Conservation (phyloP, 2,797 vertebrate species). For the Pterois miles region DNA sequence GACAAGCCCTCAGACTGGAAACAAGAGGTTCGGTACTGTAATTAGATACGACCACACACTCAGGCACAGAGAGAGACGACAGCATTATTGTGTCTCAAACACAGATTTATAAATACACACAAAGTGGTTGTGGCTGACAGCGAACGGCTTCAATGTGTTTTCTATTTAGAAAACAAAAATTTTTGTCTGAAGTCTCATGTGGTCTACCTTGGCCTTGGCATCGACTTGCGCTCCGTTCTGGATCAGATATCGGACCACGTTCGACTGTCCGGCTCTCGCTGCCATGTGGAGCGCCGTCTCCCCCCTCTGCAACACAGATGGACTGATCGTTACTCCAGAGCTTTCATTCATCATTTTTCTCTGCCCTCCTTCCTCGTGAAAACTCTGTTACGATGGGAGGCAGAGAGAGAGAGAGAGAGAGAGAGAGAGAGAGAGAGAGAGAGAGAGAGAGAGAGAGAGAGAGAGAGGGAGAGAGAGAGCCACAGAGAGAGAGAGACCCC, state of each 20-base stretch:
- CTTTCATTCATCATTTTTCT: neutral
- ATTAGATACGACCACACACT: neutral
- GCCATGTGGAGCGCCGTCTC: slow-evolving; percentile 99
- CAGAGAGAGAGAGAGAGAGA: neutral
- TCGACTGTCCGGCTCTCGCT: slow-evolving; percentile 93
- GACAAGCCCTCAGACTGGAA: neutral
- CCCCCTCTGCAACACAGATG: slow-evolving; percentile 86
- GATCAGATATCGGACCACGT: slow-evolving; percentile 94
- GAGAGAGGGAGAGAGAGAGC: slow-evolving; percentile 1
- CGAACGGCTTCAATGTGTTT: neutral
- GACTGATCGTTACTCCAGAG: slow-evolving; percentile 19
- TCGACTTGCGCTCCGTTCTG: slow-evolving; percentile 94
- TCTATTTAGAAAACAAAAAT: neutral
- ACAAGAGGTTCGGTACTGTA: neutral
- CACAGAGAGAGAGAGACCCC: slow-evolving; percentile 37
- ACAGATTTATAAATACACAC: neutral
- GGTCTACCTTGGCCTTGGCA: slow-evolving; percentile 90
- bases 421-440: slow-evolving; percentile 22
- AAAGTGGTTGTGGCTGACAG: neutral
- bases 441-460: neutral
- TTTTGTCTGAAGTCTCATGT: neutral
- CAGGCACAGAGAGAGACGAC: no score
- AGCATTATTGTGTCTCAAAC: neutral
- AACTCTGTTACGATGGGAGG: slow-evolving; percentile 1
- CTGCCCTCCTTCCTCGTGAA: neutral